Conservation (phyloP, 2,113 vertebrate genomes). For the Hippopotamus amphibius region DNA sequence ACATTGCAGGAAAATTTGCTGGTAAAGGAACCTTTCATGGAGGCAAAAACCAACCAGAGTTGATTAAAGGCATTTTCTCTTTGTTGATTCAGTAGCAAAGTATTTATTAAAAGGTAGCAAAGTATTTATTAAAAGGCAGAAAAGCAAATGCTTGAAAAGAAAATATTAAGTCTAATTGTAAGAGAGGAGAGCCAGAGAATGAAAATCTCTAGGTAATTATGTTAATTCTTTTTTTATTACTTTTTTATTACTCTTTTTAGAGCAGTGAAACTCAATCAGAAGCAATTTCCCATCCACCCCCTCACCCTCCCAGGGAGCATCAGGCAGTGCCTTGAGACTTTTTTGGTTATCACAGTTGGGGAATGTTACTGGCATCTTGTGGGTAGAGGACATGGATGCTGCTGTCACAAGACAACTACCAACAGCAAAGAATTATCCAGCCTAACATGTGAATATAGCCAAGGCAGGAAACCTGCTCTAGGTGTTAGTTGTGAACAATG, state of each 20-base stretch:
- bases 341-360: background rate
- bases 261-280: background rate
- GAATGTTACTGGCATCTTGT: background rate
- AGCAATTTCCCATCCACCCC: background rate
- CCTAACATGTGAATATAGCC: background rate
- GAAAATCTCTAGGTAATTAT: background rate
- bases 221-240: background rate
- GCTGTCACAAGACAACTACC: background rate
- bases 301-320: background rate
- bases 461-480: background rate
- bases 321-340: background rate
- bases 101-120: constrained; percentile 2
- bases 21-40: background rate
- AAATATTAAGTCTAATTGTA: constrained; percentile 13
- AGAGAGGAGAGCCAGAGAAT: background rate
- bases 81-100: background rate
- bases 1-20: background rate
- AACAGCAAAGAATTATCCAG: background rate
- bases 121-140: background rate
- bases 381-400: background rate
- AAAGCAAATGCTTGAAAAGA: background rate
- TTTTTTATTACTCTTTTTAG: background rate
- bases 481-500: background rate
- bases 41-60: background rate
- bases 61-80: background rate